These are phyloP conservation scores for Rhodeus uyekii DNA, from an alignment of 2,797 vertebrate species.

Conservation along the genomic window DNA sequence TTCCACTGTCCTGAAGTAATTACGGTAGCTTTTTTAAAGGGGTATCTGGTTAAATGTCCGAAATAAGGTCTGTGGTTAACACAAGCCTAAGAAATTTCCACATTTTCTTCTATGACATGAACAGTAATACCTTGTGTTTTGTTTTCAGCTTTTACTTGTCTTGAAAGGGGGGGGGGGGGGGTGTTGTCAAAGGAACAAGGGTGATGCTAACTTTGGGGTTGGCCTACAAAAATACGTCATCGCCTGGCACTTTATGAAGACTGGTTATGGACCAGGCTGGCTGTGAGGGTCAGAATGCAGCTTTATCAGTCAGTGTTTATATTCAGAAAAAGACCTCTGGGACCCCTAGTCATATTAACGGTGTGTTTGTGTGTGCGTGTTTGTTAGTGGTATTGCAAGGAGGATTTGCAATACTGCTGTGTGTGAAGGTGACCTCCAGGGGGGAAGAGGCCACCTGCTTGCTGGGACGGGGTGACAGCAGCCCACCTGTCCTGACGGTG, in stretches of 20 bases:
- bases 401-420: conserved; percentile 46
- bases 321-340: neutral
- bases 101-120: too few relatives aligned
- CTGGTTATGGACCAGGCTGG: neutral
- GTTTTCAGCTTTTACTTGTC: too few relatives aligned
- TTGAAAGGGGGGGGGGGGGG: too few relatives aligned
- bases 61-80: too few relatives aligned
- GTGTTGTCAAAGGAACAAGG: neutral
- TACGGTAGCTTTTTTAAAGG: too few relatives aligned
- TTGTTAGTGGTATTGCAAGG: conserved; percentile 33
- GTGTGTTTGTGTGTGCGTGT: conserved; percentile 36
- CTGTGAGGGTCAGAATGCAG: neutral
- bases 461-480: conserved; percentile 78
- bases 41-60: too few relatives aligned
- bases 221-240: neutral
- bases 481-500: conserved; percentile 78
- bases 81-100: too few relatives aligned
- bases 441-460: conserved; percentile 78
- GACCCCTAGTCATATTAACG: conserved; percentile 12
- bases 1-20: neutral
- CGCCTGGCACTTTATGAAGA: neutral
- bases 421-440: conserved; percentile 76
- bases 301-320: conserved; percentile 12
- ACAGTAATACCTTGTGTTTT: too few relatives aligned
- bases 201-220: neutral